These are phyloP conservation scores for Rhodinocichla rosea DNA, from an alignment of 2,113 vertebrate genomes.

Conservation along the genomic window DNA sequence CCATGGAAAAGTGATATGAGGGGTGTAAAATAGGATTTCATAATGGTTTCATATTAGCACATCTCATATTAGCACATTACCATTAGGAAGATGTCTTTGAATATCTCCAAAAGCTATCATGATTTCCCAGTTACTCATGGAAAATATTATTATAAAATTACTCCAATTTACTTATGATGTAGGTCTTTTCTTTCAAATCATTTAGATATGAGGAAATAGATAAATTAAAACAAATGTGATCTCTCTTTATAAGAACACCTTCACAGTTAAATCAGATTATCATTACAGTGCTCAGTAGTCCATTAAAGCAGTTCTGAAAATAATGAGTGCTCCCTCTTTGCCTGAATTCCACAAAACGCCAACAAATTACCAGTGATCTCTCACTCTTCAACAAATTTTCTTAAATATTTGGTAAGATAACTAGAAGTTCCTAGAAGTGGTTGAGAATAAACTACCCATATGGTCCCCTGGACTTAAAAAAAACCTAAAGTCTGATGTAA, in stretches of 20 bases:
- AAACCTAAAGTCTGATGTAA: constrained; percentile 47
- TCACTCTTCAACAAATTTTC: neutral
- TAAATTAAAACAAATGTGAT: neutral
- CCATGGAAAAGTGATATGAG: neutral
- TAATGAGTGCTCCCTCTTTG: neutral
- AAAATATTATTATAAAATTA: neutral
- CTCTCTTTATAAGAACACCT: neutral
- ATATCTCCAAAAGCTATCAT: neutral
- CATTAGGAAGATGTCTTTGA: neutral
- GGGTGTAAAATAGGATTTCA: neutral
- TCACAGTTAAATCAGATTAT: neutral
- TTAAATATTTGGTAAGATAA: constrained; percentile 5
- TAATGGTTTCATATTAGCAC: neutral
- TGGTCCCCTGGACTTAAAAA: constrained; percentile 31
- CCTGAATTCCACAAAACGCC: neutral
- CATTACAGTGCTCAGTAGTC: neutral
- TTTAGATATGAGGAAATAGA: neutral
- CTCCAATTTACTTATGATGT: neutral
- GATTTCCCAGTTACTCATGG: neutral
- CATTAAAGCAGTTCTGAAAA: neutral
- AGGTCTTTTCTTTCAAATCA: neutral
- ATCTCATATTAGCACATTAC: neutral
- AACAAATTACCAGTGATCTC: neutral
- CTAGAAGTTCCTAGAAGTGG: neutral
- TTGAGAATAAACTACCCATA: constrained; percentile 30